Evolutionary conservation across 2,888 invertebrate genomes (phyloP).

Genomic region (Philonicus albiceps): DNA sequence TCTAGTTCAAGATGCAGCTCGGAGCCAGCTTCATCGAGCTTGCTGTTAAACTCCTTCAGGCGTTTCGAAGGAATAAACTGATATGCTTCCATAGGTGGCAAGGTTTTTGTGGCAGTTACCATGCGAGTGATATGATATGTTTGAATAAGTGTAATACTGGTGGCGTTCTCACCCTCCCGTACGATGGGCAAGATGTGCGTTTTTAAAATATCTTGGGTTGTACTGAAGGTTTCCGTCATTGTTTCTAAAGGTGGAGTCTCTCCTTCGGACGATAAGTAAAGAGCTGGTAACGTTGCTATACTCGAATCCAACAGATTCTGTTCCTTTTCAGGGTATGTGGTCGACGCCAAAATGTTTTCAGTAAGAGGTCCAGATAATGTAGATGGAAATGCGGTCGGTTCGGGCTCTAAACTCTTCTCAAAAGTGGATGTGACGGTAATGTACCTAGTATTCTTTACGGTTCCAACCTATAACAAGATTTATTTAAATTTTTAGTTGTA

Average conservation of each 20-base stretch:
- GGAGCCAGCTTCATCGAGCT: conserved; percentile 87
- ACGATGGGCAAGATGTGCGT: conserved; percentile 88
- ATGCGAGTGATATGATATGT: conserved; percentile 87
- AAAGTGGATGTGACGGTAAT: conserved; percentile 87
- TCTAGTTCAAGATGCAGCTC: conserved; percentile 86
- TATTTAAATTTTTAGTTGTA: not conserved
- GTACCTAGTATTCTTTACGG: conserved; percentile 85
- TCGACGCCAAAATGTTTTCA: conserved; percentile 85
- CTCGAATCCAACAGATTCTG: conserved; percentile 75
- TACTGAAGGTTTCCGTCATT: conserved; percentile 89
- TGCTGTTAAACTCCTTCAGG: conserved; percentile 86
- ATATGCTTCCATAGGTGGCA: conserved; percentile 86
- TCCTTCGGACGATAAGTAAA: conserved; percentile 77
- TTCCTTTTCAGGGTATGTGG: conserved; percentile 75
- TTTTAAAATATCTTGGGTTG: conserved; percentile 86
- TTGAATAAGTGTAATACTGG: conserved; percentile 83
- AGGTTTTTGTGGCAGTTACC: conserved; percentile 88
- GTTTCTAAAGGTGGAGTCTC: conserved; percentile 89
- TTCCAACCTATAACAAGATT: conserved; percentile 74
- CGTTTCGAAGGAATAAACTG: conserved; percentile 87
- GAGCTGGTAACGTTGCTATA: conserved; percentile 82
- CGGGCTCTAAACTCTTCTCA: conserved; percentile 77
- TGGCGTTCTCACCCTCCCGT: conserved; percentile 76
- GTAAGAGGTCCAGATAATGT: conserved; percentile 80
- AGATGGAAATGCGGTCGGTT: conserved; percentile 66